Evolutionary conservation across 2,797 vertebrate species (phyloP).

Genomic region (Scleropages formosus): DNA sequence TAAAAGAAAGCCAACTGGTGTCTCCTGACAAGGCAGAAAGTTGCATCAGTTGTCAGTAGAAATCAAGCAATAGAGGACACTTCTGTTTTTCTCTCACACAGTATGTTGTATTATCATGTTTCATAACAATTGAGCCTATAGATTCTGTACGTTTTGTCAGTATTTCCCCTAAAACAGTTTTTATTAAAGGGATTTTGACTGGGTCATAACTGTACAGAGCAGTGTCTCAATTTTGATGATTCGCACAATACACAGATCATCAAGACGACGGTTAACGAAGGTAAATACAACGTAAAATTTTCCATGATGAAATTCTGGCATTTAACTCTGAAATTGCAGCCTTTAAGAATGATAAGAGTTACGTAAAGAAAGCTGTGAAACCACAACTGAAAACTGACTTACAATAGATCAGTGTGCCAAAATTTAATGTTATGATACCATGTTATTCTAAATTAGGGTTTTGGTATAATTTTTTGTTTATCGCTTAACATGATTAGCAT

Average conservation of each 20-base stretch:
- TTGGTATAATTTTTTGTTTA: constrained; percentile 18
- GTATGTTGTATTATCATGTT: constrained; percentile 9
- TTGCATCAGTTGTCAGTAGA: not conserved
- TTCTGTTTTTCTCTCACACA: constrained; percentile 1
- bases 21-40: not conserved
- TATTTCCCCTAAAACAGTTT: not conserved
- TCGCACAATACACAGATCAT: no score
- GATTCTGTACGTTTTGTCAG: not conserved
- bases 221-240: no score
- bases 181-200: no score
- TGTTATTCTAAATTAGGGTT: constrained; percentile 19
- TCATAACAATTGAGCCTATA: not conserved
- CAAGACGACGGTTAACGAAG: no score
- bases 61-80: not conserved
- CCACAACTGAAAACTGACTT: no score
- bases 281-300: no score
- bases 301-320: not conserved
- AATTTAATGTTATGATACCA: constrained; percentile 7
- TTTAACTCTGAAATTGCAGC: not conserved
- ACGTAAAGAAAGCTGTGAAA: not conserved
- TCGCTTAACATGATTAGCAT: constrained; percentile 25
- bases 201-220: not conserved
- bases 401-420: not conserved
- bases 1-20: not conserved
- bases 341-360: not conserved